Conservation (phyloP, 2,888 invertebrate genomes). For the Netelia melanura region DNA sequence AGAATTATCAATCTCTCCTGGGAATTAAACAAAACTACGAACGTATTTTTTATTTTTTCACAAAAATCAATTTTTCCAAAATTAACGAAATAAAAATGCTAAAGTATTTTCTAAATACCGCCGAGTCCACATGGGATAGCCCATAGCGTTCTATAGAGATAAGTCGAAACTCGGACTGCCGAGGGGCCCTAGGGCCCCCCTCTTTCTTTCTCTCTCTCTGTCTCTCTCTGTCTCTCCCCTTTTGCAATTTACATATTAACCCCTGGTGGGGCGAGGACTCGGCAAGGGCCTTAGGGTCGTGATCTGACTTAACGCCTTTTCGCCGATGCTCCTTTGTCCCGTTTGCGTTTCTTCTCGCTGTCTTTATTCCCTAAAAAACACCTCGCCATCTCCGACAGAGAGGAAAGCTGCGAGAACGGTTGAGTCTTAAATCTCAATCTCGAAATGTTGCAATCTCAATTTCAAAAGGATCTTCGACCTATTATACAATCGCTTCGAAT, state of each 20-base stretch:
- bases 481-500: constrained; percentile 33
- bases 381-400: constrained; percentile 31
- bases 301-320: constrained; percentile 83
- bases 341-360: constrained; percentile 11
- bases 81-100: not conserved
- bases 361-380: not conserved
- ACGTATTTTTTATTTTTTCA: not conserved
- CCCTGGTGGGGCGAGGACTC: constrained; percentile 72
- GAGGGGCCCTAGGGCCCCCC: constrained; percentile 24
- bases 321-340: constrained; percentile 70
- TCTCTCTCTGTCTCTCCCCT: constrained; percentile 35
- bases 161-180: constrained; percentile 36
- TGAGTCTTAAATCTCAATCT: constrained; percentile 19
- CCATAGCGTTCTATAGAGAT: constrained; percentile 18
- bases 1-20: too few relatives aligned
- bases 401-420: constrained; percentile 10
- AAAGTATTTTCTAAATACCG: too few relatives aligned
- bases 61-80: not conserved
- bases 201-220: constrained; percentile 37
- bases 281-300: constrained; percentile 76
- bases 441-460: not conserved
- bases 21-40: too few relatives aligned
- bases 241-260: constrained; percentile 81
- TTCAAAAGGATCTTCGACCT: not conserved
- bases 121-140: not conserved